These are phyloP conservation scores for Rhagoletis pomonella DNA, from an alignment of 1,140 invertebrate genomes.

Conservation along the genomic window DNA sequence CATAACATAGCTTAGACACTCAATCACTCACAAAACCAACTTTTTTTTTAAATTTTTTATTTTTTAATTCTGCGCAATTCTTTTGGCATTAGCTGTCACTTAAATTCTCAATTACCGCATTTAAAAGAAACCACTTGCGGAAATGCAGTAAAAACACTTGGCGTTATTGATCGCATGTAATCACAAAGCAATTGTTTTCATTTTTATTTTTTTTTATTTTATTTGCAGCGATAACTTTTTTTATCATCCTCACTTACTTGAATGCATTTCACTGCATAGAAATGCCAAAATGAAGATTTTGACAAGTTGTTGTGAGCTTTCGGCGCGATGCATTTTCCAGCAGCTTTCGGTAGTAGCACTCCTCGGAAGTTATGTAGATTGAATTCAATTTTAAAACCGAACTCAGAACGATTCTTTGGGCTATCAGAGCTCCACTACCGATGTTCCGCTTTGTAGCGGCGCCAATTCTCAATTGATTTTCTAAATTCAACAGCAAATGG, in stretches of 20 bases:
- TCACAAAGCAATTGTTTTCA: background rate
- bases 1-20: too few species aligned
- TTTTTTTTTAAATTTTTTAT: background rate
- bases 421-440: background rate
- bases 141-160: background rate
- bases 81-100: constrained; percentile 9
- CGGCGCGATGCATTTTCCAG: constrained; percentile 64
- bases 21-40: too few species aligned
- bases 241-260: constrained; percentile 62
- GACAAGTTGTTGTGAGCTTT: constrained; percentile 60
- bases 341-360: background rate
- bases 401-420: background rate
- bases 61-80: background rate
- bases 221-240: background rate
- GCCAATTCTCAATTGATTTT: constrained; percentile 13
- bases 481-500: constrained; percentile 35
- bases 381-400: background rate
- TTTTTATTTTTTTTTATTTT: constrained; percentile 8
- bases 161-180: background rate
- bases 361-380: background rate
- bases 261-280: constrained; percentile 71
- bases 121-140: background rate
- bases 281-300: constrained; percentile 69
- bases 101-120: background rate
- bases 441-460: constrained; percentile 12